phyloP scores from a whole-genome alignment of 2,797 vertebrate species.

The Calcarius lapponicus region DNA sequence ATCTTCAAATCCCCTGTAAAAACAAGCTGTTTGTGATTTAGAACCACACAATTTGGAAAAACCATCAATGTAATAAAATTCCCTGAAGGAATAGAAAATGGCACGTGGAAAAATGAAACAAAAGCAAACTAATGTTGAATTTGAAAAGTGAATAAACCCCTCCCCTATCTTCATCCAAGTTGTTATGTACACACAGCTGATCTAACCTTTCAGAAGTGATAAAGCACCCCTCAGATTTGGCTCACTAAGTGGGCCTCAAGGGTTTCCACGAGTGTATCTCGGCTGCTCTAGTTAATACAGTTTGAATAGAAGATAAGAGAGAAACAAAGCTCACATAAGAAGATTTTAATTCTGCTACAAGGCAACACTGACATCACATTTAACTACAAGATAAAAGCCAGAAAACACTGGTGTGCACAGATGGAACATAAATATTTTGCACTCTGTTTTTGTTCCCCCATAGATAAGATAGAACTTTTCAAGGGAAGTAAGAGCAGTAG shows the following conservation, averaged over 20 bases:
- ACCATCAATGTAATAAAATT: neutral
- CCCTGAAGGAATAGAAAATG: neutral
- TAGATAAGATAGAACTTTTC: neutral
- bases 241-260: slow-evolving; percentile 35
- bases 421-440: slow-evolving; percentile 4
- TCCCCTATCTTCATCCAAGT: neutral
- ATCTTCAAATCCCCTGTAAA: slow-evolving; percentile 38
- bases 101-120: neutral
- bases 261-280: neutral
- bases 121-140: slow-evolving; percentile 16
- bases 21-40: slow-evolving; percentile 36
- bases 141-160: slow-evolving; percentile 16
- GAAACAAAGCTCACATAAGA: slow-evolving; percentile 20
- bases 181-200: slow-evolving; percentile 13
- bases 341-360: slow-evolving; percentile 51
- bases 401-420: neutral
- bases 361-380: neutral
- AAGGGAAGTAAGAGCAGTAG: neutral
- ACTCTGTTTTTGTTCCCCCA: neutral
- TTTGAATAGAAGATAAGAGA: slow-evolving; percentile 18
- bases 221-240: slow-evolving; percentile 5
- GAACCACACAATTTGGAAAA: slow-evolving; percentile 4
- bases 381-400: slow-evolving; percentile 17
- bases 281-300: slow-evolving; percentile 2
- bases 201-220: slow-evolving; percentile 39